phyloP scores from a whole-genome alignment of 2,888 invertebrate genomes.

The Ceraclea dissimilis region DNA sequence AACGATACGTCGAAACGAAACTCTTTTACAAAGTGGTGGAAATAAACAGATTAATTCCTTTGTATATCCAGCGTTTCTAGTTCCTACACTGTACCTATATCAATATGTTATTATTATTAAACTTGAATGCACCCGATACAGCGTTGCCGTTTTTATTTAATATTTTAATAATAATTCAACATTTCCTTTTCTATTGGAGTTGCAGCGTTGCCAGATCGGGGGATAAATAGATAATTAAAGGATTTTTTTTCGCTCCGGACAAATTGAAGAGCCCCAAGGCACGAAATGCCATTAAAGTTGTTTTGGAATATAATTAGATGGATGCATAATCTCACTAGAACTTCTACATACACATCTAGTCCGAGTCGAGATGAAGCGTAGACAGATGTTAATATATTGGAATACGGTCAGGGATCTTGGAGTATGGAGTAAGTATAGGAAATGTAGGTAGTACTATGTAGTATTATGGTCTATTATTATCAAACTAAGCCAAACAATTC shows the following conservation, averaged over 20 bases:
- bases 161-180: not conserved
- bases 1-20: too few species aligned
- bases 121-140: not conserved
- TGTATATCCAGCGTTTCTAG: too few species aligned
- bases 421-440: not conserved
- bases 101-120: too few species aligned
- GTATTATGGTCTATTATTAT: too few species aligned
- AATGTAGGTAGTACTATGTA: too few species aligned
- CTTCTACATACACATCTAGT: not conserved
- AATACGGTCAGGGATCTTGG: not conserved
- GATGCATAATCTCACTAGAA: slow-evolving; percentile 12
- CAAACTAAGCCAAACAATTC: too few species aligned
- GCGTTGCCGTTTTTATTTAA: slow-evolving; percentile 5
- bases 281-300: slow-evolving; percentile 18
- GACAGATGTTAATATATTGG: too few species aligned
- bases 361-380: not conserved
- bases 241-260: slow-evolving; percentile 19
- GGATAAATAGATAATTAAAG: slow-evolving; percentile 18
- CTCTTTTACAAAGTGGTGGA: too few species aligned
- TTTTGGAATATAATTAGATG: slow-evolving; percentile 18
- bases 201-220: slow-evolving; percentile 11
- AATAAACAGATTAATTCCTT: too few species aligned
- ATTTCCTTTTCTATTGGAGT: not conserved
- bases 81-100: too few species aligned
- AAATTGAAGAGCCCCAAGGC: slow-evolving; percentile 17